Evolutionary conservation across 2,797 vertebrate species (phyloP).

Genomic region (Artibeus jamaicensis): DNA sequence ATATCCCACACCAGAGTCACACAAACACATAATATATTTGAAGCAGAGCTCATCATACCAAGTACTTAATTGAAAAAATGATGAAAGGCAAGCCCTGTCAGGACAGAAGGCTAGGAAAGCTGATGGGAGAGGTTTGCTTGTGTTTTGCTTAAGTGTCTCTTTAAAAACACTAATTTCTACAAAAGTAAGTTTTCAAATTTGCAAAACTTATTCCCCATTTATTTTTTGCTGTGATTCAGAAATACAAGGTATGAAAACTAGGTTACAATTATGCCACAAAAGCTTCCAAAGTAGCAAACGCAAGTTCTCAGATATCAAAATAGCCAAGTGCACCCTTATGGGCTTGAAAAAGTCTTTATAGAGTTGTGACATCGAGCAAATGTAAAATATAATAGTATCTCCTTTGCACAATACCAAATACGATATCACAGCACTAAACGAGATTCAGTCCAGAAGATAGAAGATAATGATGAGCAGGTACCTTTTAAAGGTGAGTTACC

Average conservation of each 20-base stretch:
- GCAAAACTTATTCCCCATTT: conserved; percentile 78
- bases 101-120: not conserved
- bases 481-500: conserved; percentile 54
- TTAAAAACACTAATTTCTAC: conserved; percentile 9
- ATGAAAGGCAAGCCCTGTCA: not conserved
- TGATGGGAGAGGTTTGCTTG: not conserved
- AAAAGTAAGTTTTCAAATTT: conserved; percentile 61
- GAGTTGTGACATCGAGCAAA: conserved; percentile 76
- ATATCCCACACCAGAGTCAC: not conserved
- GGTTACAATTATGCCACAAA: conserved; percentile 81
- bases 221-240: conserved; percentile 78
- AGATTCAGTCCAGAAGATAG: not conserved
- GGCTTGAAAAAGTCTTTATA: conserved; percentile 76
- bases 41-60: not conserved
- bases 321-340: conserved; percentile 64
- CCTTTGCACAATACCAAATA: conserved; percentile 75
- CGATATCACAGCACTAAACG: conserved; percentile 61
- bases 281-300: conserved; percentile 77
- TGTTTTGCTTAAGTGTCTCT: conserved; percentile 26
- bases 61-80: not conserved
- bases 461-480: conserved; percentile 36
- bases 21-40: not conserved
- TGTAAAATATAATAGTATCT: conserved; percentile 66
- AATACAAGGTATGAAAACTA: conserved; percentile 83
- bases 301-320: conserved; percentile 78